Percentiles rank a stretch among this genome's conserved stretches.
Conservation (phyloP, 2,888 invertebrate species). For the Stenolophus ochropezus region DNA sequence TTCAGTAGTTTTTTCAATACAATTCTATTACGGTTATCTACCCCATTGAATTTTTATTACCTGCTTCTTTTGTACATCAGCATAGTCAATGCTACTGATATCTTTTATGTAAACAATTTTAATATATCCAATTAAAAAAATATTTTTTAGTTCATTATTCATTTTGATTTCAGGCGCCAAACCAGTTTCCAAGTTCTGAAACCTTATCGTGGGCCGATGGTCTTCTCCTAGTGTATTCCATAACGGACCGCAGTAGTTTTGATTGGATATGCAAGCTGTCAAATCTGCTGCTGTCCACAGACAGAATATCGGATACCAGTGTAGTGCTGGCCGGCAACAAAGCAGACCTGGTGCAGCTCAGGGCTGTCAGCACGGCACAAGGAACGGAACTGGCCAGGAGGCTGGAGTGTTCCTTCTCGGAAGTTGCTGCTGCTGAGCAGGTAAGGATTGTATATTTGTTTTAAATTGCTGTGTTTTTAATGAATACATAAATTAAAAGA, state of each 20-base stretch:
- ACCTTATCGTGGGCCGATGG: slow-evolving; percentile 94
- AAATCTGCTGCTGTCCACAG: slow-evolving; percentile 68
- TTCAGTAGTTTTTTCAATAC: no score
- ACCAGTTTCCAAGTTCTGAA: slow-evolving; percentile 82
- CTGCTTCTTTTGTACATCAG: no score
- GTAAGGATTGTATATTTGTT: neutral
- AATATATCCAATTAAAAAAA: no score
- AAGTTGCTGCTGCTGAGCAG: slow-evolving; percentile 89
- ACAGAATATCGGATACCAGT: slow-evolving; percentile 80
- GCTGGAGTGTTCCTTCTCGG: slow-evolving; percentile 90
- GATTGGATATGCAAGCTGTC: slow-evolving; percentile 77
- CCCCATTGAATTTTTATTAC: no score
- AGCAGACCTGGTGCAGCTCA: slow-evolving; percentile 91
- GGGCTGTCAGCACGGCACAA: slow-evolving; percentile 91
- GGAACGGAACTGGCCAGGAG: slow-evolving; percentile 92
- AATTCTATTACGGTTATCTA: no score
- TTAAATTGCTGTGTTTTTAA: no score
- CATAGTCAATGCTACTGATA: no score
- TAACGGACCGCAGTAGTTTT: slow-evolving; percentile 90
- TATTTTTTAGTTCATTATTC: neutral
- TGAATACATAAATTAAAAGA: no score
- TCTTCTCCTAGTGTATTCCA: slow-evolving; percentile 90
- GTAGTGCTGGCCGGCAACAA: slow-evolving; percentile 93
- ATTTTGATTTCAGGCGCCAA: slow-evolving; percentile 75
- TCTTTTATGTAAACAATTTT: no score